Conservation (phyloP, 1,140 invertebrate genomes). For the Laodelphax striatellus region DNA sequence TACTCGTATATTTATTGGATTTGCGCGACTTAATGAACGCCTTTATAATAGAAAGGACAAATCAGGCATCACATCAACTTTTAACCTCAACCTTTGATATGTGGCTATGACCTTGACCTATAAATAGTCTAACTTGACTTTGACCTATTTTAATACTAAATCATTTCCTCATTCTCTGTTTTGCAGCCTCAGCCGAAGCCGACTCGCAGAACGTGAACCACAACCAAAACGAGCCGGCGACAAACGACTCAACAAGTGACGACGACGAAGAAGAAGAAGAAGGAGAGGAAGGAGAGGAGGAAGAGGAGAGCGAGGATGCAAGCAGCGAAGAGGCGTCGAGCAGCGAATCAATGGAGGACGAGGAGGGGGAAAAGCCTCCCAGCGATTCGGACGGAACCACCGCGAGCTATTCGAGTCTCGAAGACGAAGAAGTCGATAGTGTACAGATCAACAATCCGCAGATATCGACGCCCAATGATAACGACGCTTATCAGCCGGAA, state of each 20-base stretch:
- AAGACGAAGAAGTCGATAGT: constrained; percentile 33
- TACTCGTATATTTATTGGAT: too few species aligned
- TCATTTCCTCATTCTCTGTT: background rate
- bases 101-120: too few species aligned
- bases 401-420: constrained; percentile 36
- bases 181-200: constrained; percentile 10
- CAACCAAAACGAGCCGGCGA: background rate
- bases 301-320: constrained; percentile 21
- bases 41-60: too few species aligned
- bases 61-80: too few species aligned
- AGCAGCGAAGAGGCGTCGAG: constrained; percentile 11
- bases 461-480: background rate
- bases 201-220: constrained; percentile 7
- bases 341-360: constrained; percentile 20
- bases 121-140: too few species aligned
- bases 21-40: too few species aligned
- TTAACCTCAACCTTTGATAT: too few species aligned
- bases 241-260: constrained; percentile 27
- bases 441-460: constrained; percentile 4
- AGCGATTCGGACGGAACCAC: constrained; percentile 34
- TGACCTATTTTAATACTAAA: too few species aligned
- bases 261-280: constrained; percentile 1
- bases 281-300: constrained; percentile 12
- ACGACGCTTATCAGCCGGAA: background rate
- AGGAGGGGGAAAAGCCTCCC: constrained; percentile 17